phyloP scores from a whole-genome alignment of 2,888 invertebrate species.

The Drosophila nr. perissopoda region DNA sequence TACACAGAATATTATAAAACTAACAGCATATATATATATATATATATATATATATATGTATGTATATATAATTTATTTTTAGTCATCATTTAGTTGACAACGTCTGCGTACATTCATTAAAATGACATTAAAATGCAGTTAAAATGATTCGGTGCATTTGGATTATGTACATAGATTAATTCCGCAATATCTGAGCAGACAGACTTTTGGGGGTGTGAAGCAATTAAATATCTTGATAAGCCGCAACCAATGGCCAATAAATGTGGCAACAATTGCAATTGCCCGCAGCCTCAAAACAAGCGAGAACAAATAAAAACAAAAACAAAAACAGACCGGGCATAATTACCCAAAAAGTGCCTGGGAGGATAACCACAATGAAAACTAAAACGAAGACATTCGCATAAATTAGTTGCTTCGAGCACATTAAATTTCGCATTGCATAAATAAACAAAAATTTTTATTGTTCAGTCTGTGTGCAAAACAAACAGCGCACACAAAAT shows the following conservation, averaged over 20 bases:
- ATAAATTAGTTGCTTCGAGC: constrained; percentile 56
- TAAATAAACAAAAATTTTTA: constrained; percentile 69
- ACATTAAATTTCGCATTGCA: constrained; percentile 62
- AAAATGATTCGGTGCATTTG: constrained; percentile 23
- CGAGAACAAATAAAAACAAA: constrained; percentile 36
- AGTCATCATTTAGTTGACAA: constrained; percentile 36
- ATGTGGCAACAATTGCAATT: constrained; percentile 54
- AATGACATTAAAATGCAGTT: constrained; percentile 52
- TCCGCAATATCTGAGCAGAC: constrained; percentile 1
- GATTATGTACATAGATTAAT: not conserved
- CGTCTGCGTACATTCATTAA: constrained; percentile 44
- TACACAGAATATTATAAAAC: not conserved
- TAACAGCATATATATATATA: not conserved
- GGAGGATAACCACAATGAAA: constrained; percentile 46
- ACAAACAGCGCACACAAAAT: constrained; percentile 47
- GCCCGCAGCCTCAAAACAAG: constrained; percentile 40
- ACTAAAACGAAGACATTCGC: constrained; percentile 53
- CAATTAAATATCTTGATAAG: constrained; percentile 53
- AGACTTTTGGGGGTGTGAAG: constrained; percentile 1
- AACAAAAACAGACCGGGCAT: constrained; percentile 18
- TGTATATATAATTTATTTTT: constrained; percentile 57
- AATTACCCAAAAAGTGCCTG: constrained; percentile 54
- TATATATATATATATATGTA: constrained; percentile 7
- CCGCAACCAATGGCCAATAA: constrained; percentile 60
- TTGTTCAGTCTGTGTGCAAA: constrained; percentile 60